Conservation (phyloP, 2,888 invertebrate genomes). For the Pelosia muscerda region DNA sequence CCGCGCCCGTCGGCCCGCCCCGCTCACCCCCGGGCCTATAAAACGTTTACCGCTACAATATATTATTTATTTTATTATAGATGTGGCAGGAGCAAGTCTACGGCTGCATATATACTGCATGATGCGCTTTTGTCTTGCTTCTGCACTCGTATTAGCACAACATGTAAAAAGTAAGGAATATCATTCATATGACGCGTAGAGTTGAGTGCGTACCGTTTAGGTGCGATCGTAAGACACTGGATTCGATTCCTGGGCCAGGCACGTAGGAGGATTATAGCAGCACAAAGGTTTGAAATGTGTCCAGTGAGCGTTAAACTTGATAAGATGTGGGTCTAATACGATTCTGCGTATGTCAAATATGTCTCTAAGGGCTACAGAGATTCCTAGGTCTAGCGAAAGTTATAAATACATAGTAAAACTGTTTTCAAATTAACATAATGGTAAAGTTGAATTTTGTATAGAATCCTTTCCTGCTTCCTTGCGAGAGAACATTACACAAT, state of each 20-base stretch:
- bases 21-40: conserved; percentile 65
- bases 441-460: no score
- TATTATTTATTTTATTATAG: conserved; percentile 72
- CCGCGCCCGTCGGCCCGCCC: conserved; percentile 55
- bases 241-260: neutral
- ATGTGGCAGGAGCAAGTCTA: conserved; percentile 51
- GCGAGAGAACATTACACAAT: no score
- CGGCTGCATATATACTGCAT: conserved; percentile 50
- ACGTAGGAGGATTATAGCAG: no score
- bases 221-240: neutral
- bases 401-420: no score
- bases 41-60: conserved; percentile 78
- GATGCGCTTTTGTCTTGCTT: conserved; percentile 43
- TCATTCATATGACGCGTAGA: neutral
- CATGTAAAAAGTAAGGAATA: conserved; percentile 32
- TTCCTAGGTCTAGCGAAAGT: no score
- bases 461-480: no score
- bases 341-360: neutral
- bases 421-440: no score
- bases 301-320: no score
- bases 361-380: no score
- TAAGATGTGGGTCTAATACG: neutral
- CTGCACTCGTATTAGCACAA: conserved; percentile 26
- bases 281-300: neutral
- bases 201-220: neutral